Evolutionary conservation across 2,888 invertebrate species (phyloP).

Genomic region (Limnephilus auricula): DNA sequence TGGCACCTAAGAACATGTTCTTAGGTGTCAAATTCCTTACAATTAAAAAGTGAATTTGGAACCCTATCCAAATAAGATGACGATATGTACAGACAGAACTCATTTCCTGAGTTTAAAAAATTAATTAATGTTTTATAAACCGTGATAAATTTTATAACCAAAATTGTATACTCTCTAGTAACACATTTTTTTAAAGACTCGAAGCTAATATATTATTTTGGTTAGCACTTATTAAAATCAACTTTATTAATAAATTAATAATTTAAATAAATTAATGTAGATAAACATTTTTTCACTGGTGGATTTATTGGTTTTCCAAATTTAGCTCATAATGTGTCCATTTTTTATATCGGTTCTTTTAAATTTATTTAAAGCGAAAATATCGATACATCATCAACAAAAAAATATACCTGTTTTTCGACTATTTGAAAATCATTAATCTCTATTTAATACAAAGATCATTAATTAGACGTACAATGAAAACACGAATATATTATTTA

Average conservation of each 20-base stretch:
- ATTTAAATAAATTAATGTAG: background rate
- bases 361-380: background rate
- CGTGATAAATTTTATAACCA: background rate
- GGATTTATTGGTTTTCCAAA: background rate
- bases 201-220: background rate
- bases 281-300: background rate
- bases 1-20: too few relatives aligned
- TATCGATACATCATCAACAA: background rate
- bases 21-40: too few relatives aligned
- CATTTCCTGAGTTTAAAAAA: background rate
- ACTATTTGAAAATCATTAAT: background rate
- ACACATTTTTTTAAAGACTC: background rate
- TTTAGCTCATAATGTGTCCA: background rate
- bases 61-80: too few relatives aligned
- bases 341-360: background rate
- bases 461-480: background rate
- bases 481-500: background rate
- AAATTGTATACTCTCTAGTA: background rate
- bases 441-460: background rate
- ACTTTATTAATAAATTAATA: background rate
- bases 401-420: background rate
- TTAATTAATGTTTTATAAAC: background rate
- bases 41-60: too few relatives aligned
- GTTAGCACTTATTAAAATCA: background rate
- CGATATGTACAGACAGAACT: background rate